phyloP scores from a whole-genome alignment of 2,797 vertebrate genomes.

The Acanthornis magna region DNA sequence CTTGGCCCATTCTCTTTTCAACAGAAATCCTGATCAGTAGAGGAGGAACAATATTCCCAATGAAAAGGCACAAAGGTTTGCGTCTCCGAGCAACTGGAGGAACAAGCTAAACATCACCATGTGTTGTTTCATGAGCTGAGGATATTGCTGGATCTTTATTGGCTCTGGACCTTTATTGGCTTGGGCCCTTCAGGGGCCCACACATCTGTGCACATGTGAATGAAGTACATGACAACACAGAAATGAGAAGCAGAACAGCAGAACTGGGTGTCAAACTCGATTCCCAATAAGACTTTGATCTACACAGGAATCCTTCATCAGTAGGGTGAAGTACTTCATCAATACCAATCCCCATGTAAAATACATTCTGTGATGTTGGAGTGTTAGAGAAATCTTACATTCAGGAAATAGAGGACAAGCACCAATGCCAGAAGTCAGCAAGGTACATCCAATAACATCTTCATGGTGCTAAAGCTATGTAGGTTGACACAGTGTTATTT shows the following conservation, averaged over 20 bases:
- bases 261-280: background rate
- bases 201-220: background rate
- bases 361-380: background rate
- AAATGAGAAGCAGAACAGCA: background rate
- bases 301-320: background rate
- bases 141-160: background rate
- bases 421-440: background rate
- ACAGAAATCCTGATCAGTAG: background rate
- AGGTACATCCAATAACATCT: background rate
- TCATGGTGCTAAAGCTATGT: background rate
- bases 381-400: background rate
- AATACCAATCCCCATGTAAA: background rate
- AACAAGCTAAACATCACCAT: background rate
- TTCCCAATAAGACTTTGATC: background rate
- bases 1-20: background rate
- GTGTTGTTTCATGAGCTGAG: background rate
- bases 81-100: background rate
- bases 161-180: background rate
- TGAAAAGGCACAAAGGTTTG: background rate
- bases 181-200: background rate
- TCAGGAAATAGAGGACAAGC: background rate
- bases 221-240: background rate
- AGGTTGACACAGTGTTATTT: background rate
- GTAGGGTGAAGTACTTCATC: no score
- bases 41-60: background rate